A percentile compares a stretch with the other conserved stretches of the same genome.
Evolutionary conservation across 2,888 invertebrate species (phyloP).

Genomic region (Pristionchus entomophagus): DNA sequence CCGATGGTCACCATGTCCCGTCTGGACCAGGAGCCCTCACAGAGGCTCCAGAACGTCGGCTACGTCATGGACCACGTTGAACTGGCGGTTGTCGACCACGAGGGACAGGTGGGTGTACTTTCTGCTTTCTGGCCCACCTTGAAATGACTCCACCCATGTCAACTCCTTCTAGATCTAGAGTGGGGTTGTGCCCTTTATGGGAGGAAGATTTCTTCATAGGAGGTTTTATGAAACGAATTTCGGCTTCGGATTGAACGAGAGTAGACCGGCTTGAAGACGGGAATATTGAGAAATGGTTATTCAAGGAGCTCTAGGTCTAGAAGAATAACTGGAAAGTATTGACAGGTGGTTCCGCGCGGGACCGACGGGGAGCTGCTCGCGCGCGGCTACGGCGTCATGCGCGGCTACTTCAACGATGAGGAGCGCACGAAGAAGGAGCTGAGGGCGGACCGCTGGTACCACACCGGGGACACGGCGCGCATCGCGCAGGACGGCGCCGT

Average conservation of each 20-base stretch:
- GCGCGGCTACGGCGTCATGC: slow-evolving; percentile 85
- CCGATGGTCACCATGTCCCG: slow-evolving; percentile 79
- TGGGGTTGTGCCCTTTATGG: no score
- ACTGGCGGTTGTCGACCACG: slow-evolving; percentile 80
- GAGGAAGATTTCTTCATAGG: no score
- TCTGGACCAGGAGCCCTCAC: slow-evolving; percentile 77
- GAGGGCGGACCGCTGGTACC: slow-evolving; percentile 84
- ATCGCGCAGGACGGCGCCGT: slow-evolving; percentile 35
- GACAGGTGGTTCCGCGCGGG: slow-evolving; percentile 85
- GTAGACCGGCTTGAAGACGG: no score
- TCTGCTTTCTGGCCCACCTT: no score
- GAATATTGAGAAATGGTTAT: no score
- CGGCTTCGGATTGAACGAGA: no score
- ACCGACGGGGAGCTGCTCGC: slow-evolving; percentile 85
- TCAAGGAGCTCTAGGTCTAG: no score
- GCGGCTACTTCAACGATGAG: slow-evolving; percentile 87
- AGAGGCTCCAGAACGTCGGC: slow-evolving; percentile 79
- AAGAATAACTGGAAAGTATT: no score
- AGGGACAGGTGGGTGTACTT: no score
- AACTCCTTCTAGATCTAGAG: no score
- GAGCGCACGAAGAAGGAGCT: slow-evolving; percentile 84
- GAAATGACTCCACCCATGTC: no score
- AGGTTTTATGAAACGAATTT: no score
- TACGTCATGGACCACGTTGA: slow-evolving; percentile 79
- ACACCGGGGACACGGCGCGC: slow-evolving; percentile 81